A percentile compares a stretch with the other conserved stretches of the same genome.
Conservation (phyloP, 2,888 invertebrate species). For the Brachypalpus laphriformis region DNA sequence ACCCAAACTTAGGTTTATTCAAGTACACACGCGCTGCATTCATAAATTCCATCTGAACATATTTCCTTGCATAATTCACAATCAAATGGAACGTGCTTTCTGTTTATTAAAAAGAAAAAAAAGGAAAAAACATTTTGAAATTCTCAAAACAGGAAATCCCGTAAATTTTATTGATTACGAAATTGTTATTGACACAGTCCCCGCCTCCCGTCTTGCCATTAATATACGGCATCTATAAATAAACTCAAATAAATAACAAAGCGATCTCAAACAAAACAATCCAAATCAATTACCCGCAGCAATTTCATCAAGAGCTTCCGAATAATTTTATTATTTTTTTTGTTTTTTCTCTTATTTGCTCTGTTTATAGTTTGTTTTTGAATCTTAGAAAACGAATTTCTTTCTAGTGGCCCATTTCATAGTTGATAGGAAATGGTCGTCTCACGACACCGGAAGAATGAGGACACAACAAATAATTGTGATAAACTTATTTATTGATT, state of each 20-base stretch:
- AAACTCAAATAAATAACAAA: conserved; percentile 12
- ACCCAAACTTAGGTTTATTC: too few species aligned
- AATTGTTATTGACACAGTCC: neutral
- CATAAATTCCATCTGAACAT: too few species aligned
- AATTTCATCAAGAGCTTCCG: neutral
- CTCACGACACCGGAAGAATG: neutral
- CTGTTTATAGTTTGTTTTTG: neutral
- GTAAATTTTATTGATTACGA: neutral
- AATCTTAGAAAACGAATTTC: neutral
- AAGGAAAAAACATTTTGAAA: conserved; percentile 1
- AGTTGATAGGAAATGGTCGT: neutral
- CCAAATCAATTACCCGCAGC: neutral
- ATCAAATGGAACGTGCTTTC: neutral
- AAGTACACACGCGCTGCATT: too few species aligned
- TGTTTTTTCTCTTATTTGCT: neutral
- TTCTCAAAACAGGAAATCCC: conserved; percentile 2
- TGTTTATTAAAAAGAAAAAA: neutral
- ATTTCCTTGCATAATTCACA: too few species aligned
- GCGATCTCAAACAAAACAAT: conserved; percentile 7
- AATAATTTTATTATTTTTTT: neutral
- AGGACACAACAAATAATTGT: neutral
- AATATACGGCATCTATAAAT: conserved; percentile 26
- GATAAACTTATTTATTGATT: conserved; percentile 14
- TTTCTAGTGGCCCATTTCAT: neutral
- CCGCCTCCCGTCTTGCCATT: neutral